Evolutionary conservation across 1,140 invertebrate species (phyloP), one percentile per base, ranked within the genome.

Genomic region (Aphelinus atriplicis): DNA sequence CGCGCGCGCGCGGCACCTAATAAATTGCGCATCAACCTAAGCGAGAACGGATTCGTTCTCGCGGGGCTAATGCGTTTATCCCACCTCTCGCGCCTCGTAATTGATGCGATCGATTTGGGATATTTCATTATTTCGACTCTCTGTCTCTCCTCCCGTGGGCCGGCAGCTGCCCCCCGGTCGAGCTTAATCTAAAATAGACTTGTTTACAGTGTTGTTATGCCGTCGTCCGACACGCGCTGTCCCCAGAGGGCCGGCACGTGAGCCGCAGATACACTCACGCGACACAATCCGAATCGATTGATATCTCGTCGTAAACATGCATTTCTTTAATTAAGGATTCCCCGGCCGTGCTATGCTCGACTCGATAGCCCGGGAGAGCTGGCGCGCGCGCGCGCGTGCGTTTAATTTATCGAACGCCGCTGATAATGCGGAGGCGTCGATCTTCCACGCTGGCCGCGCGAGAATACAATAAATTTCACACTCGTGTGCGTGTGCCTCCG

Each of bases 111-210:
- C 65, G 56, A 73, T 68, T 73, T 60, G 51, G 71, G 48, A 66
- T 58, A 57, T 66, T 72, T 64, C 53, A 57, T 72, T 70, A 63
- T 71, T 63, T 55, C 6, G 58, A 46, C 60, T 26, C 26, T 26
- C 26, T 26, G 0, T 26, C 26, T 26, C 26, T 26, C 26, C 26
- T 1, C 4, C 51, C 51, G 51, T 53, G 4, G 9, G 9, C 4
- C 51, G 26, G 26, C 26, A 26, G 26, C 26, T 26, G 26, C 26
- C 26, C 26, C 26, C 26, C 26, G 26, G 26, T 0, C 26, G 26
- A 26, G 26, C 43, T 57, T 68, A 67, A 74, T 69, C 72, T 74
- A 55, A 68, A 74, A 68, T 74, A 68, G 72, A 56, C 71, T 77
- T 75, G 77, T 75, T 55, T 64, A 71, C 73, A 72, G 66, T 57